A percentile compares a stretch with the other conserved stretches of the same genome.
Conservation (phyloP, 2,113 vertebrate species). For the Recurvirostra avosetta region DNA sequence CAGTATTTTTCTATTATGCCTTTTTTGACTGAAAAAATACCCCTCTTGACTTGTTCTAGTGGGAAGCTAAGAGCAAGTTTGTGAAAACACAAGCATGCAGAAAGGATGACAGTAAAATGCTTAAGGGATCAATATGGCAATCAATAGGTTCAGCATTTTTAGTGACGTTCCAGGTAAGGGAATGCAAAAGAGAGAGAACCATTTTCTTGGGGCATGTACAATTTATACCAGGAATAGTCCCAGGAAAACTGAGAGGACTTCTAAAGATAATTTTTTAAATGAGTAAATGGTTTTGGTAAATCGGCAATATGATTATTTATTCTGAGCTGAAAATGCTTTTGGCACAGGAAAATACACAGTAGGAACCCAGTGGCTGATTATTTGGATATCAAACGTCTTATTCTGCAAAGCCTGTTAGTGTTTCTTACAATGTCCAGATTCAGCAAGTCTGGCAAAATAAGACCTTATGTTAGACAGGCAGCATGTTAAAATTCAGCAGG, state of each 20-base stretch:
- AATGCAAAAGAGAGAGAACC: background rate
- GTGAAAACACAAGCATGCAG: background rate
- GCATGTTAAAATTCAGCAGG: background rate
- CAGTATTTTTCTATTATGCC: background rate
- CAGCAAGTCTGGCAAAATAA: background rate
- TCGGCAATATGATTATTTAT: background rate
- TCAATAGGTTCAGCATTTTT: background rate
- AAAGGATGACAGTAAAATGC: background rate
- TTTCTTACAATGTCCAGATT: background rate
- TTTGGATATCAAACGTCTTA: background rate
- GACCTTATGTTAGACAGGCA: background rate
- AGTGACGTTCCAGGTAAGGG: background rate
- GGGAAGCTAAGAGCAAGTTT: background rate
- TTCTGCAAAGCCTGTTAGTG: background rate
- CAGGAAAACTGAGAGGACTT: background rate
- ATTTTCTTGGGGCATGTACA: background rate
- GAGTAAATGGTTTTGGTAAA: background rate
- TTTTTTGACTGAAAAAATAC: background rate
- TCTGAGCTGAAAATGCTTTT: background rate
- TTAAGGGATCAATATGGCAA: background rate
- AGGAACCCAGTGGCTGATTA: background rate
- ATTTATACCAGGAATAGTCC: background rate
- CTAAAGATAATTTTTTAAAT: background rate
- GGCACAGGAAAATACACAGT: background rate
- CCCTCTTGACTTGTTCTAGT: background rate